phyloP scores from a whole-genome alignment of 2,888 invertebrate genomes.

The Hecatera dysodea region DNA sequence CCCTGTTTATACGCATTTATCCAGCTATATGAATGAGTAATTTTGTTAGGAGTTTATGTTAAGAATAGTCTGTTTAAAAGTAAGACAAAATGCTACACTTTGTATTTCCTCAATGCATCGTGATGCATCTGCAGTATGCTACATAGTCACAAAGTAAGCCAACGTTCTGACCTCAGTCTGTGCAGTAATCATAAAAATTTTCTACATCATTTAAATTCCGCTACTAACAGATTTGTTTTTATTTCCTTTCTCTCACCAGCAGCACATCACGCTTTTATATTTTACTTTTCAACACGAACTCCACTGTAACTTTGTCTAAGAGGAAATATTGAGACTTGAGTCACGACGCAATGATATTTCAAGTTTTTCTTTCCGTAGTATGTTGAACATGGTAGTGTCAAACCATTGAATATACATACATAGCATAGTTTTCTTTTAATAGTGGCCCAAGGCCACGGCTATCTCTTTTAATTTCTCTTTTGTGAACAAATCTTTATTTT shows the following conservation, averaged over 20 bases:
- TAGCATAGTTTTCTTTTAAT: slow-evolving; percentile 22
- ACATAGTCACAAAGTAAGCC: slow-evolving; percentile 43
- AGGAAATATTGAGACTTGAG: slow-evolving; percentile 24
- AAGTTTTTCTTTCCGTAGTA: slow-evolving; percentile 15
- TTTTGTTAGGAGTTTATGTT: neutral
- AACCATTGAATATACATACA: slow-evolving; percentile 8
- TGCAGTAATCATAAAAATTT: slow-evolving; percentile 49
- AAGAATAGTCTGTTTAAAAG: slow-evolving; percentile 6
- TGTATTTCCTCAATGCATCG: slow-evolving; percentile 14
- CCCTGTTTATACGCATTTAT: neutral
- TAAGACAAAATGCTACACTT: slow-evolving; percentile 13
- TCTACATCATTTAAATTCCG: slow-evolving; percentile 50
- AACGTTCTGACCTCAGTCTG: slow-evolving; percentile 35
- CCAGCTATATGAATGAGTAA: neutral
- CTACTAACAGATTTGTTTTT: slow-evolving; percentile 53
- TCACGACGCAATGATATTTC: slow-evolving; percentile 23
- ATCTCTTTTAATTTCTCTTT: neutral
- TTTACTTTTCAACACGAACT: slow-evolving; percentile 44
- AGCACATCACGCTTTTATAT: slow-evolving; percentile 41
- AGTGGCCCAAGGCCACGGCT: neutral
- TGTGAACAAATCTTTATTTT: slow-evolving; percentile 12
- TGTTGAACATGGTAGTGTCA: slow-evolving; percentile 28
- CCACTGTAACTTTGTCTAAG: slow-evolving; percentile 18
- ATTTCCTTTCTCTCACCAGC: slow-evolving; percentile 55
- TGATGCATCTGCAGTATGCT: slow-evolving; percentile 40